A percentile compares a stretch with the other conserved stretches of the same genome.
Evolutionary conservation across 2,888 invertebrate species (phyloP).

Genomic region (Ornithoptera alexandrae): DNA sequence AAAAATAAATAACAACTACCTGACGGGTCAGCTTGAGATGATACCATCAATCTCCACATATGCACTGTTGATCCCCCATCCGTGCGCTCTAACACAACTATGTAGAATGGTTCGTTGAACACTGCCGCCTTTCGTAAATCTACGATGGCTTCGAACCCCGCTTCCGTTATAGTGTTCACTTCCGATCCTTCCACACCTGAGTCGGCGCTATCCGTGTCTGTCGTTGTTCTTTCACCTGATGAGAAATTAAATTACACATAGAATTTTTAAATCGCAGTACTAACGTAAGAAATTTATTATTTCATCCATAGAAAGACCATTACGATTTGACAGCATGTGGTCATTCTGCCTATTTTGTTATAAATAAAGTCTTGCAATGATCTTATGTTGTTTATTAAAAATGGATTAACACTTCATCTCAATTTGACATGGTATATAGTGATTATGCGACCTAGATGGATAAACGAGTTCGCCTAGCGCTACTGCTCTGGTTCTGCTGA

Average conservation of each 20-base stretch:
- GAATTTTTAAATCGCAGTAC: not conserved
- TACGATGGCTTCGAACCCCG: conserved; percentile 91
- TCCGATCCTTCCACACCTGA: conserved; percentile 60
- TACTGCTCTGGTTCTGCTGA: too few species aligned
- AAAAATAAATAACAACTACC: conserved; percentile 42
- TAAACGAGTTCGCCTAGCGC: too few species aligned
- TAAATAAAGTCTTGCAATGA: too few species aligned
- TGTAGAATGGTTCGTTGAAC: conserved; percentile 97
- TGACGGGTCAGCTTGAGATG: conserved; percentile 83
- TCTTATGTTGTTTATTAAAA: too few species aligned
- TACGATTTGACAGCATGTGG: too few species aligned
- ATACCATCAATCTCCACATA: conserved; percentile 97
- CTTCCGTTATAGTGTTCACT: conserved; percentile 77
- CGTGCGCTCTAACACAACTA: conserved; percentile 94
- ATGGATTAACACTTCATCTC: too few species aligned
- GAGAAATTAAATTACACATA: not conserved
- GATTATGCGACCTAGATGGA: too few species aligned
- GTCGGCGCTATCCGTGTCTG: conserved; percentile 55
- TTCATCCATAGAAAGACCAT: too few species aligned
- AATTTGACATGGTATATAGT: too few species aligned
- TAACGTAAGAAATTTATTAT: too few species aligned
- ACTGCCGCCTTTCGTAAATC: conserved; percentile 91
- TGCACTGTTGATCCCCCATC: conserved; percentile 92
- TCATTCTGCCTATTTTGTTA: too few species aligned
- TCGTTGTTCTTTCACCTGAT: conserved; percentile 61